These are phyloP conservation scores for Leptonema lineaticorne DNA, from an alignment of 1,140 invertebrate genomes.

Conservation along the genomic window DNA sequence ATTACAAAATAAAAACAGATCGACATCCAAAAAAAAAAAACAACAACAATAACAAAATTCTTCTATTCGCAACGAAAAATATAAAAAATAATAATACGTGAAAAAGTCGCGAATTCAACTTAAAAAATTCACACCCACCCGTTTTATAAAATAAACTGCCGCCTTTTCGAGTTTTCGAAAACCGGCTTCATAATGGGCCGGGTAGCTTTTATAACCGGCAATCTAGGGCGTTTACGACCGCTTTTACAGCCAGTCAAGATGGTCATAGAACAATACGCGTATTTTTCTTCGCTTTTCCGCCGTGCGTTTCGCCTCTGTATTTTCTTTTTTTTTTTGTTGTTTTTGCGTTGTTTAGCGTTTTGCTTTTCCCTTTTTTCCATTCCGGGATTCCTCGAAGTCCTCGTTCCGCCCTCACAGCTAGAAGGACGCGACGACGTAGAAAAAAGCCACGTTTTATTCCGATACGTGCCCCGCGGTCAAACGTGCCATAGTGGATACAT, in stretches of 20 bases:
- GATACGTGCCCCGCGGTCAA: not conserved
- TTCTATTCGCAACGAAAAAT: no score
- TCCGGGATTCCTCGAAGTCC: not conserved
- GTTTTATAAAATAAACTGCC: no score
- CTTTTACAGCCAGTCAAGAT: conserved; percentile 22
- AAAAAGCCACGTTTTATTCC: conserved; percentile 24
- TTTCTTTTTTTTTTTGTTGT: not conserved
- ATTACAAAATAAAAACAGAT: no score
- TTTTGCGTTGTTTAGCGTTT: not conserved
- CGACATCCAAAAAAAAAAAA: no score
- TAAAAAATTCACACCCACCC: no score
- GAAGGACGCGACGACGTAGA: no score
- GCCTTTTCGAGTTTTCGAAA: no score
- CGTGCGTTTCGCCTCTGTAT: not conserved
- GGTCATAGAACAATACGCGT: conserved; percentile 23
- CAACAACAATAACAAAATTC: no score
- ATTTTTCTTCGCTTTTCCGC: conserved; percentile 1
- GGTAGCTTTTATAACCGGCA: conserved; percentile 19
- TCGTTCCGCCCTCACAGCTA: not conserved
- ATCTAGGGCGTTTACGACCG: conserved; percentile 20
- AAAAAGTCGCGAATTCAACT: no score
- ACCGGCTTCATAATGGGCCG: conserved; percentile 12
- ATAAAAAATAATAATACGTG: no score
- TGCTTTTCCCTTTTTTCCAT: not conserved
- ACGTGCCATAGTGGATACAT: no score